Evolutionary conservation across 64 coral and sea anemone genomes (phyloP).

Genomic region (Dendronephthya gigantea): DNA sequence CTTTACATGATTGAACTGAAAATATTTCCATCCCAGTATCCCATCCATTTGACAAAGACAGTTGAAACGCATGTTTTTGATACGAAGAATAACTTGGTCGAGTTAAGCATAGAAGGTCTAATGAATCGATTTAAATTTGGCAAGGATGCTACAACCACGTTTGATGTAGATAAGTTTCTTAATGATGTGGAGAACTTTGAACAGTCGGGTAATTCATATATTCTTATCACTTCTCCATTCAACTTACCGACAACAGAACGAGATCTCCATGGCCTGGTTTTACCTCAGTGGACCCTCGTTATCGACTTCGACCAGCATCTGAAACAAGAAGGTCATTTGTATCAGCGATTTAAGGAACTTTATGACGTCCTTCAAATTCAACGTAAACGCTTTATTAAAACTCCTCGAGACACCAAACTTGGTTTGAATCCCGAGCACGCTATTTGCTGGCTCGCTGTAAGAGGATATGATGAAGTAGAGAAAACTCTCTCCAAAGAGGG

Average conservation of each 20-base stretch:
- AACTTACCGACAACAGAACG: slow-evolving; percentile 14
- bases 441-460: slow-evolving; percentile 54
- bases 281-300: slow-evolving; percentile 55
- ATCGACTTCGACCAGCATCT: slow-evolving; percentile 69
- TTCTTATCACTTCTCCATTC: slow-evolving; percentile 52
- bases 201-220: slow-evolving; percentile 42
- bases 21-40: slow-evolving; percentile 42
- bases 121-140: slow-evolving; percentile 19
- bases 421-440: slow-evolving; percentile 54
- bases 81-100: neutral
- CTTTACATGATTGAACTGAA: slow-evolving; percentile 48
- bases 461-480: slow-evolving; percentile 49
- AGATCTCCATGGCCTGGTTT: slow-evolving; percentile 57
- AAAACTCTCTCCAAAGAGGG: slow-evolving; percentile 35
- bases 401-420: slow-evolving; percentile 45
- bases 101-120: slow-evolving; percentile 35
- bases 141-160: neutral
- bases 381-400: slow-evolving; percentile 54
- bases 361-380: slow-evolving; percentile 54
- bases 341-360: slow-evolving; percentile 41
- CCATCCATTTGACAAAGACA: slow-evolving; percentile 48
- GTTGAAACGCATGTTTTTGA: slow-evolving; percentile 28
- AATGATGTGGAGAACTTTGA: slow-evolving; percentile 35
- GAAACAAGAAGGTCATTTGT: slow-evolving; percentile 35
- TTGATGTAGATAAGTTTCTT: slow-evolving; percentile 48